Evolutionary conservation across 2,888 invertebrate species (phyloP).

Genomic region (Archips xylosteana): DNA sequence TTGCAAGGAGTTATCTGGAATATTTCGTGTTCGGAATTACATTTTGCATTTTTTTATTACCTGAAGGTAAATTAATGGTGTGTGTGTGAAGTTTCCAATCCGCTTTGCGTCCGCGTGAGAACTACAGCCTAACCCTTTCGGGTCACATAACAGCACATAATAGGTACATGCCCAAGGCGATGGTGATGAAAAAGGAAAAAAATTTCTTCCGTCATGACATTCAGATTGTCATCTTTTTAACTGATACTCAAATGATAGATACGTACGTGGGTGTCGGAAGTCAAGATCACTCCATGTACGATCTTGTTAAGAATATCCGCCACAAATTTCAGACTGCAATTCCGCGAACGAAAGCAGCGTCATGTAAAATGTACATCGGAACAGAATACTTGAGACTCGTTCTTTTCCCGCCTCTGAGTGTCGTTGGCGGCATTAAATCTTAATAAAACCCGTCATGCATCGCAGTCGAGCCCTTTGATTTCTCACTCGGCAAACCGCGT

Average conservation of each 20-base stretch:
- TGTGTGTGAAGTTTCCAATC: too few species aligned
- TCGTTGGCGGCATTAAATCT: conserved; percentile 85
- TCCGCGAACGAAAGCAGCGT: conserved; percentile 78
- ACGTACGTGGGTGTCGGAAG: background rate
- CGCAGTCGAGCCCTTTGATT: conserved; percentile 81
- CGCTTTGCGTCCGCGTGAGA: too few species aligned
- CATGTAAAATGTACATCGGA: conserved; percentile 80
- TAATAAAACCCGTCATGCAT: conserved; percentile 85
- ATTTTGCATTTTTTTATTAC: too few species aligned
- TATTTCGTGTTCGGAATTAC: too few species aligned
- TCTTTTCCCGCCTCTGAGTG: conserved; percentile 84
- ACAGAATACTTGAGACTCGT: conserved; percentile 79
- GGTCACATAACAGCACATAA: too few species aligned
- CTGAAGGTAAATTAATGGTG: too few species aligned
- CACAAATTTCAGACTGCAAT: conserved; percentile 54
- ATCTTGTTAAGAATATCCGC: conserved; percentile 31
- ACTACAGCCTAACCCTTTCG: too few species aligned
- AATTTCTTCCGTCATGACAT: too few species aligned
- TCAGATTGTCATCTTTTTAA: background rate
- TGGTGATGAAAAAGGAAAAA: too few species aligned
- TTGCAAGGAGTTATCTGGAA: too few species aligned
- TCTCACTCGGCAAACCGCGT: conserved; percentile 84
- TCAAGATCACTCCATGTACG: conserved; percentile 29
- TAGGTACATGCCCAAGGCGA: too few species aligned
- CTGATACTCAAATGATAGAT: background rate